Conservation (phyloP, 2,113 vertebrate genomes). For the Ptilonorhynchus violaceus region DNA sequence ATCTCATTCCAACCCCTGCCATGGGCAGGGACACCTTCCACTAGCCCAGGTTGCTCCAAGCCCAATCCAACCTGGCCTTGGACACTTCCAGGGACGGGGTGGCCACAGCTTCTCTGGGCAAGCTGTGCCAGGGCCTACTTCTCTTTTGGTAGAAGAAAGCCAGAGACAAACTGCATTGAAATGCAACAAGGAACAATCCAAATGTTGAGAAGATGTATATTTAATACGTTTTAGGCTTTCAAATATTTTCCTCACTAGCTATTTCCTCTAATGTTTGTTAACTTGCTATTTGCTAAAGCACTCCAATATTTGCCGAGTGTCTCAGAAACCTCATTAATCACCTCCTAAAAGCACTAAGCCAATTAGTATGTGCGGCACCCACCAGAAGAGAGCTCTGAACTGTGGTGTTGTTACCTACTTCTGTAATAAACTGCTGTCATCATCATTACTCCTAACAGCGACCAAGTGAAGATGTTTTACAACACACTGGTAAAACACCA, state of each 20-base stretch:
- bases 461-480: not conserved
- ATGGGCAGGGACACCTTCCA: not conserved
- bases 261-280: not conserved
- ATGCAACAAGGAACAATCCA: not conserved
- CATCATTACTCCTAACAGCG: not conserved
- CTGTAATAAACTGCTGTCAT: not conserved
- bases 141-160: not conserved
- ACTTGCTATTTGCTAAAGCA: not conserved
- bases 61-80: accelerated
- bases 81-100: not conserved
- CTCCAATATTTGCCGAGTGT: not conserved
- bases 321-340: slow-evolving; percentile 15
- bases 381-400: not conserved
- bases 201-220: not conserved
- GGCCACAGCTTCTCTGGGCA: not conserved
- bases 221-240: not conserved
- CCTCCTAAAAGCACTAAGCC: not conserved
- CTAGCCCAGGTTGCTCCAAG: accelerated
- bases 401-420: not conserved
- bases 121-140: not conserved
- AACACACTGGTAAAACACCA: not conserved
- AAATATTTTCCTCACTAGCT: not conserved
- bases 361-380: not conserved
- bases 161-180: not conserved
- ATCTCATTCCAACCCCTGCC: accelerated